Percentiles rank a stretch among this genome's conserved stretches.
These are phyloP conservation scores for Anoplopoma fimbria DNA, from an alignment of 2,113 vertebrate species.

Conservation along the genomic window DNA sequence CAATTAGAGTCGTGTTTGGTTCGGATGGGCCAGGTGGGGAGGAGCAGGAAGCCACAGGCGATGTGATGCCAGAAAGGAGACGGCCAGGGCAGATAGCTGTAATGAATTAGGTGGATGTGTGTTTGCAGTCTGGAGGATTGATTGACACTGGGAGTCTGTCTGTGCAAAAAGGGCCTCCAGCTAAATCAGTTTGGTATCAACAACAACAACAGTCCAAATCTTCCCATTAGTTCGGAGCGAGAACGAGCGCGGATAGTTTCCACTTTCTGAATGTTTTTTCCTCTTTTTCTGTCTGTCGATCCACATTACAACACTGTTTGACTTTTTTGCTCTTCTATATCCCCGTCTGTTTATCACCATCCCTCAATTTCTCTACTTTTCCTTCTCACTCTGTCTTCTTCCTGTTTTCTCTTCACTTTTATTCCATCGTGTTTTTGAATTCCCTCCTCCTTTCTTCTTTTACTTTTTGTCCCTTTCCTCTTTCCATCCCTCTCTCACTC, in stretches of 20 bases:
- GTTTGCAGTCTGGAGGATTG: conserved; percentile 72
- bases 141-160: conserved; percentile 70
- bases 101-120: conserved; percentile 73
- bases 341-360: conserved; percentile 28
- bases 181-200: conserved; percentile 71
- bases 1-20: conserved; percentile 68
- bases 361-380: conserved; percentile 27
- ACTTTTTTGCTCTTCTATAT: conserved; percentile 41
- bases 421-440: background rate
- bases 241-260: conserved; percentile 56
- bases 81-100: conserved; percentile 69
- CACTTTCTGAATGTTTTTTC: conserved; percentile 55
- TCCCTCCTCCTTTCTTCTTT: background rate
- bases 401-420: conserved; percentile 18
- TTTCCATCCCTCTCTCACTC: background rate
- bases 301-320: conserved; percentile 52
- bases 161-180: conserved; percentile 60
- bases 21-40: conserved; percentile 59
- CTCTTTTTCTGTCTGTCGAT: conserved; percentile 47
- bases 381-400: background rate
- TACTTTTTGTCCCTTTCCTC: background rate
- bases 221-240: conserved; percentile 60
- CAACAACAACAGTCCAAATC: conserved; percentile 63
- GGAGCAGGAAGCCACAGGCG: conserved; percentile 57
- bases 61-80: conserved; percentile 65